Evolutionary conservation across 2,113 vertebrate species (phyloP).

Genomic region (Perognathus longimembris): DNA sequence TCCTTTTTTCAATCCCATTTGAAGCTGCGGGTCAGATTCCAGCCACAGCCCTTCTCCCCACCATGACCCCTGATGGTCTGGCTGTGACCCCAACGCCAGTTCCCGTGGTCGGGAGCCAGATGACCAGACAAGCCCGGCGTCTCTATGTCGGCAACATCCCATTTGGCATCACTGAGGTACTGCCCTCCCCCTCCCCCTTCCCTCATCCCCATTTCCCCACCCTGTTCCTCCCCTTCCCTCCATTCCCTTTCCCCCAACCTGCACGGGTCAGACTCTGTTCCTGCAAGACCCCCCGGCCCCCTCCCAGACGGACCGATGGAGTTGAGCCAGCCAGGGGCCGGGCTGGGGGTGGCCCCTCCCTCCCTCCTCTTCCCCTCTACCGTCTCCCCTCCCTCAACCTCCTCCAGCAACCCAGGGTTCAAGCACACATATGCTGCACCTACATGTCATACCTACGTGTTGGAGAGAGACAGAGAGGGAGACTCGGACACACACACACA

Average conservation of each 20-base stretch:
- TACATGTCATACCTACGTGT: constrained; percentile 52
- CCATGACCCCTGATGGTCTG: constrained; percentile 95
- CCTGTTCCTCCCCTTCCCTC: constrained; percentile 12
- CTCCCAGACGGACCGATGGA: constrained; percentile 81
- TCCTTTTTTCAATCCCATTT: not conserved
- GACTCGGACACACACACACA: constrained; percentile 59
- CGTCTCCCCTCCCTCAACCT: constrained; percentile 62
- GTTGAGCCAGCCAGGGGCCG: constrained; percentile 83
- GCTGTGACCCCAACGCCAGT: constrained; percentile 94
- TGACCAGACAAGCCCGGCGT: constrained; percentile 94
- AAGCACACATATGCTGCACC: constrained; percentile 56
- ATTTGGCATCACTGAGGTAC: constrained; percentile 95
- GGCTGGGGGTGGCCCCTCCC: constrained; percentile 81
- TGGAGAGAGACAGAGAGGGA: constrained; percentile 80
- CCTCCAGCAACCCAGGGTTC: constrained; percentile 72
- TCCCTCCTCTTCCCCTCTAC: constrained; percentile 68
- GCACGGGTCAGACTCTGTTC: constrained; percentile 81
- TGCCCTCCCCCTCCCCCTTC: constrained; percentile 29
- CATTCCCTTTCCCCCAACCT: constrained; percentile 62
- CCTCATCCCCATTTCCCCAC: constrained; percentile 9
- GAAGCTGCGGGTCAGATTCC: constrained; percentile 96
- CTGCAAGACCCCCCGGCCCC: constrained; percentile 82
- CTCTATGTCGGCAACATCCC: constrained; percentile 97
- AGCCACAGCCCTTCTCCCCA: constrained; percentile 94
- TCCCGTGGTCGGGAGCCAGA: constrained; percentile 95